Conservation (phyloP, 1,140 invertebrate species). For the Andricus grossulariae region DNA sequence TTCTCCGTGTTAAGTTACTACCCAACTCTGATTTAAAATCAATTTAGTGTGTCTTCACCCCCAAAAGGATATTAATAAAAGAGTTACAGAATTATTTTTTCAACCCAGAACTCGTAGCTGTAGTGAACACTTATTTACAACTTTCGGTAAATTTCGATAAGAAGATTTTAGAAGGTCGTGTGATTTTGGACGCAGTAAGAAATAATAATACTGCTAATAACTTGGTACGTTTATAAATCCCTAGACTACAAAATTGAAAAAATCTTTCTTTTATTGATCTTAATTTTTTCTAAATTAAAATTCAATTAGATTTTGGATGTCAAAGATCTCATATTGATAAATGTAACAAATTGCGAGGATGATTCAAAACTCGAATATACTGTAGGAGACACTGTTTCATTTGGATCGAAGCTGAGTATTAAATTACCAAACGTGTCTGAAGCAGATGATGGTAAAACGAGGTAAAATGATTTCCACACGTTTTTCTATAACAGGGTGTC, state of each 20-base stretch:
- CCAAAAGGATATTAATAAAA: neutral
- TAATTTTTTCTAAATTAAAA: neutral
- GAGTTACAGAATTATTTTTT: neutral
- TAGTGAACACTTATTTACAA: constrained; percentile 79
- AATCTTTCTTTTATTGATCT: neutral
- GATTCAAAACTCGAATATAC: constrained; percentile 79
- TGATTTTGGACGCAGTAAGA: constrained; percentile 78
- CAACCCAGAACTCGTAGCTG: constrained; percentile 78
- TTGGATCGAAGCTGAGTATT: constrained; percentile 87
- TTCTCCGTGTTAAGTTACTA: no score
- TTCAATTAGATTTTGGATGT: constrained; percentile 85
- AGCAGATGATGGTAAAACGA: constrained; percentile 55
- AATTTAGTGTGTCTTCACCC: no score
- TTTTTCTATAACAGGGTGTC: no score
- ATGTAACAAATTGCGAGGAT: constrained; percentile 76
- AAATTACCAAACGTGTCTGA: constrained; percentile 76
- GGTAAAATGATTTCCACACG: neutral
- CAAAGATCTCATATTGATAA: constrained; percentile 82
- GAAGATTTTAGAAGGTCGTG: constrained; percentile 79
- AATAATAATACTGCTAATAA: constrained; percentile 74
- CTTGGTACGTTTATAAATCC: constrained; percentile 73
- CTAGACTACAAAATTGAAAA: no score
- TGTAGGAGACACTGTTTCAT: constrained; percentile 80
- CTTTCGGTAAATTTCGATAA: constrained; percentile 83
- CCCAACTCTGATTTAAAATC: no score